phyloP scores from a whole-genome alignment of 2,113 vertebrate genomes.

The Oncorhynchus kisutch region DNA sequence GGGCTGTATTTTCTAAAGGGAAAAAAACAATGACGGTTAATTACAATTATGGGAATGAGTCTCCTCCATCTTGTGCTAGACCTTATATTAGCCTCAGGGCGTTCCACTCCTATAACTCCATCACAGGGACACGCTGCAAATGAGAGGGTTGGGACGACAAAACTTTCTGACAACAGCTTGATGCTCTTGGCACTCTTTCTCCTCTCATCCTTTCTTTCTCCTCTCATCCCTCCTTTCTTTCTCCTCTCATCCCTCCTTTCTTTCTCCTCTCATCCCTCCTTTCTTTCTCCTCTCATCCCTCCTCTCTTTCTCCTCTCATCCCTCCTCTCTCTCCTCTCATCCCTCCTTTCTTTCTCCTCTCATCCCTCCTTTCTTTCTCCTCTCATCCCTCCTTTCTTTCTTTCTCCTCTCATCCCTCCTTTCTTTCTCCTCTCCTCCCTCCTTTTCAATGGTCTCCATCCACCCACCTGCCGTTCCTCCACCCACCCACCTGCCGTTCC shows the following conservation, averaged over 20 bases:
- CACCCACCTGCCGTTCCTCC: too few relatives aligned
- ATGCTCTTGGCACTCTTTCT: conserved; percentile 28
- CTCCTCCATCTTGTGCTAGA: conserved; percentile 38
- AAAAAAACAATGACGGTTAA: conserved; percentile 47
- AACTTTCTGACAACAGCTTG: conserved; percentile 41
- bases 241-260: too few relatives aligned
- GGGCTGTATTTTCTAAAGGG: conserved; percentile 6
- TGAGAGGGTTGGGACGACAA: conserved; percentile 48
- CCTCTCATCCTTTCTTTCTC: background rate
- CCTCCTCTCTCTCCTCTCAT: too few relatives aligned
- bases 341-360: too few relatives aligned
- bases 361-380: too few relatives aligned
- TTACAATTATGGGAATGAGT: conserved; percentile 56
- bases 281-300: too few relatives aligned
- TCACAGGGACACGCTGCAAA: conserved; percentile 54
- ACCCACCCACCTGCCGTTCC: too few relatives aligned
- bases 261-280: too few relatives aligned
- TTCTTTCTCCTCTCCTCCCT: too few relatives aligned
- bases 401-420: too few relatives aligned
- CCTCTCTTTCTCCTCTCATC: background rate
- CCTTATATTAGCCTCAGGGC: conserved; percentile 35
- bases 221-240: background rate
- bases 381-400: too few relatives aligned
- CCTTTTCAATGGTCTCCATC: too few relatives aligned
- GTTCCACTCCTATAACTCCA: conserved; percentile 29